These are phyloP conservation scores for Collichthys lucidus DNA, from an alignment of 2,113 vertebrate species.

Conservation along the genomic window DNA sequence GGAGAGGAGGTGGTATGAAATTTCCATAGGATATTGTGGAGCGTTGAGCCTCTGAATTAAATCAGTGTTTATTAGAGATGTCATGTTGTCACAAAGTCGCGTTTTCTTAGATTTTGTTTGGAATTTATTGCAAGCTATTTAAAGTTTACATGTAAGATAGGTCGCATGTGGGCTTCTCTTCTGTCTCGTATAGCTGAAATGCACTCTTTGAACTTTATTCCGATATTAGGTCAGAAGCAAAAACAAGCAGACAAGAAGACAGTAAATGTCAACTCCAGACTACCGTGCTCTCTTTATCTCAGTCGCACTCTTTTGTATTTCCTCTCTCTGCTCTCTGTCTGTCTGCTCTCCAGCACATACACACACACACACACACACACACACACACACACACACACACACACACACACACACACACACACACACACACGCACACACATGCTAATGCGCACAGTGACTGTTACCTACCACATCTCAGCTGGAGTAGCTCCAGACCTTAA, in stretches of 20 bases:
- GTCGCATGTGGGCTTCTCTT: background rate
- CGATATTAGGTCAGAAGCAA: slow-evolving; percentile 8
- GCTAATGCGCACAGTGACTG: slow-evolving; percentile 19
- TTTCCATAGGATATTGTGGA: background rate
- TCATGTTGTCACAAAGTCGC: background rate
- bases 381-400: slow-evolving; percentile 20
- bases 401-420: slow-evolving; percentile 15
- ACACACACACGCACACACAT: slow-evolving; percentile 20
- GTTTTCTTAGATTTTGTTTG: background rate
- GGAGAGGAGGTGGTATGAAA: slow-evolving; percentile 1
- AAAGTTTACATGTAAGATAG: background rate
- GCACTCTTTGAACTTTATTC: background rate
- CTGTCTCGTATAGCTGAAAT: background rate
- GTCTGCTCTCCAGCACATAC: background rate
- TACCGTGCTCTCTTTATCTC: slow-evolving; percentile 32
- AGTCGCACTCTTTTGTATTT: slow-evolving; percentile 33
- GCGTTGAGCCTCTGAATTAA: background rate
- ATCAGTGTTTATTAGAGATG: too few relatives aligned
- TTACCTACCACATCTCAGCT: slow-evolving; percentile 51
- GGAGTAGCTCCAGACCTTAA: slow-evolving; percentile 71
- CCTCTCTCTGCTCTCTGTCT: slow-evolving; percentile 33
- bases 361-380: background rate
- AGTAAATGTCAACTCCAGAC: slow-evolving; percentile 55
- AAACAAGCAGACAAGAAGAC: slow-evolving; percentile 22
- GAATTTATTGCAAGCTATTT: background rate